Conservation (phyloP, 1,140 invertebrate genomes). For the Ips nitidus region DNA sequence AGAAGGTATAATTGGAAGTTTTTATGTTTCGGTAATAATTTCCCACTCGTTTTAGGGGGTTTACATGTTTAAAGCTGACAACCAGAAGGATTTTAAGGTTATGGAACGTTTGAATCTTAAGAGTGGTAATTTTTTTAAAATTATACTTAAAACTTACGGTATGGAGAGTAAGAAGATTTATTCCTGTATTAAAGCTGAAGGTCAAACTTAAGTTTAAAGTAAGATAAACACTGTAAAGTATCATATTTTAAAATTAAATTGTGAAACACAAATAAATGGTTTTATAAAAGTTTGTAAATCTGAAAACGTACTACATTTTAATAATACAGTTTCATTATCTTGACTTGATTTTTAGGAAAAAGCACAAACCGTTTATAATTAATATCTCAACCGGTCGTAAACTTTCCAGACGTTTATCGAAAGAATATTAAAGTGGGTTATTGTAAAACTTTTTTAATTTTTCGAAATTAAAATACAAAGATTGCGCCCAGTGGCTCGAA, state of each 20-base stretch:
- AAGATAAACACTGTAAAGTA: too few relatives aligned
- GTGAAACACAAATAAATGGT: too few relatives aligned
- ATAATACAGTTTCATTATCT: too few relatives aligned
- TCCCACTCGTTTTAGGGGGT: not conserved
- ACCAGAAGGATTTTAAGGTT: not conserved
- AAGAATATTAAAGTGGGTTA: too few relatives aligned
- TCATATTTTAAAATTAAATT: too few relatives aligned
- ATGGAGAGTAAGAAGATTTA: not conserved
- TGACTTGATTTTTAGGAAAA: too few relatives aligned
- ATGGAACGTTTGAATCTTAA: not conserved
- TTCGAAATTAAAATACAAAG: slow-evolving; percentile 7
- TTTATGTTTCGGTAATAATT: too few relatives aligned
- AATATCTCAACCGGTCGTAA: too few relatives aligned
- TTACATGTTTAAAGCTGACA: not conserved
- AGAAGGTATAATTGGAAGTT: not conserved
- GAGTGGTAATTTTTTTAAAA: not conserved
- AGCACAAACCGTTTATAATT: too few relatives aligned
- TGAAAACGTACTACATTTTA: too few relatives aligned
- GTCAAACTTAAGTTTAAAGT: not conserved
- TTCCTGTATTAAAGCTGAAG: not conserved
- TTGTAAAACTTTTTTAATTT: slow-evolving; percentile 9
- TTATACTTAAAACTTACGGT: not conserved
- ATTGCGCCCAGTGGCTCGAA: not conserved
- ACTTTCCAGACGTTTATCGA: too few relatives aligned
- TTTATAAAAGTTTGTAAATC: too few relatives aligned